A percentile compares a stretch with the other conserved stretches of the same genome.
Evolutionary conservation across 2,797 vertebrate species (phyloP).

Genomic region (Urophycis tenuis): DNA sequence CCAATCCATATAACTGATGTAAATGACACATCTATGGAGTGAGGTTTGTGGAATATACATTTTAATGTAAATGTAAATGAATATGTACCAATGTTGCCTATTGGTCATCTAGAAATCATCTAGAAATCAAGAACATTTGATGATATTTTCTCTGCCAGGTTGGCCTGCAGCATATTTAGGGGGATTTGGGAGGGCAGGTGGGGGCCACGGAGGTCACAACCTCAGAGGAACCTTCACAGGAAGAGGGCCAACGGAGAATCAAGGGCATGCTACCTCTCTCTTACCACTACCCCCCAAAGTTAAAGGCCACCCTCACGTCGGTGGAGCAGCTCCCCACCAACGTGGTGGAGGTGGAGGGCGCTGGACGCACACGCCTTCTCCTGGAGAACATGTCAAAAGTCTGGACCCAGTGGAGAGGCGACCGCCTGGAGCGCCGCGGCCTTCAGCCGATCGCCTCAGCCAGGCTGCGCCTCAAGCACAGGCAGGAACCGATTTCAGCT

Average conservation of each 20-base stretch:
- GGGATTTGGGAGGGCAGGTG: conserved; percentile 43
- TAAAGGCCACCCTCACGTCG: not conserved
- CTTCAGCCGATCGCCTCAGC: not conserved
- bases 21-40: not conserved
- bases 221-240: conserved; percentile 23
- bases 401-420: not conserved
- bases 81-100: too few species aligned
- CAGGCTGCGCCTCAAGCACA: not conserved
- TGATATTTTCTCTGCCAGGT: conserved; percentile 63
- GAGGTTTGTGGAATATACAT: not conserved
- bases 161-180: conserved; percentile 52
- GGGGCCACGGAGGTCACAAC: conserved; percentile 46
- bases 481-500: not conserved
- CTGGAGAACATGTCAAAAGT: not conserved
- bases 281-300: conserved; percentile 6
- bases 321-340: not conserved
- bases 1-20: not conserved
- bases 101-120: conserved; percentile 28
- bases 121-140: conserved; percentile 38
- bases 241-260: conserved; percentile 23
- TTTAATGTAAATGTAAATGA: too few species aligned
- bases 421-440: not conserved
- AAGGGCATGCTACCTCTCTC: conserved; percentile 26
- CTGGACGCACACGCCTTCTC: not conserved
- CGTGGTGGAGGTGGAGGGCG: not conserved